These are phyloP conservation scores for Natrix natrix DNA, from an alignment of 2,797 vertebrate genomes.

Conservation along the genomic window DNA sequence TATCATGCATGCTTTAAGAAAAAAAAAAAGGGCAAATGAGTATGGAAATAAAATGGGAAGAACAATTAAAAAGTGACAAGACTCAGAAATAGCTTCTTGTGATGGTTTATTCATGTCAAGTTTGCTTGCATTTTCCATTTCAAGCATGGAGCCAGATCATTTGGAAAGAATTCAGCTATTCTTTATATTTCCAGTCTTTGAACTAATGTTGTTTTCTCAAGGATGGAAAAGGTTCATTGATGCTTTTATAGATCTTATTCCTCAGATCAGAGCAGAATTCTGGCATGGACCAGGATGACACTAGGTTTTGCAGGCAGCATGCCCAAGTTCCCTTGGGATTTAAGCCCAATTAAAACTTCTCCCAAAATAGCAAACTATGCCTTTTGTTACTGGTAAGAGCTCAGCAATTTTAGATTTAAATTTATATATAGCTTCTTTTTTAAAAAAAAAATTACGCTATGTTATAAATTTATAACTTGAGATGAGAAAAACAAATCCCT, in stretches of 20 bases:
- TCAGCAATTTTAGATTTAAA: background rate
- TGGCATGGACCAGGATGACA: constrained; percentile 27
- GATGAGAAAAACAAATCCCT: background rate
- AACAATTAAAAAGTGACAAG: background rate
- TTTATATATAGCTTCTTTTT: background rate
- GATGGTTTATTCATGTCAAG: background rate
- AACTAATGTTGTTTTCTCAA: constrained; percentile 57
- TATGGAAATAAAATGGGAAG: background rate
- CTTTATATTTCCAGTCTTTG: constrained; percentile 42
- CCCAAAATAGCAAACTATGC: background rate
- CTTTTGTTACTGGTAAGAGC: background rate
- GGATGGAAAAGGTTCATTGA: constrained; percentile 52
- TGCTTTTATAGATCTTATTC: constrained; percentile 5
- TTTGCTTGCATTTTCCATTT: background rate
- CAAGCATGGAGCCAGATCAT: constrained; percentile 9
- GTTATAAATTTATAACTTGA: background rate
- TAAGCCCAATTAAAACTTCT: constrained; percentile 50
- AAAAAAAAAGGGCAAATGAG: background rate
- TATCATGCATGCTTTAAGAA: background rate
- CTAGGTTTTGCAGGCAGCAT: constrained; percentile 47
- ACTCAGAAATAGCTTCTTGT: background rate
- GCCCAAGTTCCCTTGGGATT: constrained; percentile 49
- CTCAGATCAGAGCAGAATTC: constrained; percentile 62
- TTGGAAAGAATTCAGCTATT: constrained; percentile 55
- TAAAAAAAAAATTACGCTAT: background rate